A percentile compares a stretch with the other conserved stretches of the same genome.
Evolutionary conservation across 2,113 vertebrate genomes (phyloP).

Genomic region (Alexandromys fortis): DNA sequence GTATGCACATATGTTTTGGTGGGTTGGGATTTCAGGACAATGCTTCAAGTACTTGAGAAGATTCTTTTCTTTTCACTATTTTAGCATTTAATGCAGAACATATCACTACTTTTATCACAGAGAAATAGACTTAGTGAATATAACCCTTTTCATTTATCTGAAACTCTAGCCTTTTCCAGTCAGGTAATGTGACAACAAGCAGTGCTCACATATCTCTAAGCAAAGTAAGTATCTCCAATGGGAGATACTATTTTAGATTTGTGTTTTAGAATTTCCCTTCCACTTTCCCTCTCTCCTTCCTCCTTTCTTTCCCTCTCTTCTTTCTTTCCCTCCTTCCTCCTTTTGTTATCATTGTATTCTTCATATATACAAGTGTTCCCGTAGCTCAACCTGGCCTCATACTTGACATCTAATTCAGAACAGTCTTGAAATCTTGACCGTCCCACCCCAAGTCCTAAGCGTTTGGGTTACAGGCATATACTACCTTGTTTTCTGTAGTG

Average conservation of each 20-base stretch:
- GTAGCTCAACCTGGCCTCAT: background rate
- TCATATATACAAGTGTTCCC: background rate
- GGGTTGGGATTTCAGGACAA: background rate
- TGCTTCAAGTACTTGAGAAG: background rate
- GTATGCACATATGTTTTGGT: background rate
- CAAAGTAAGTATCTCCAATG: background rate
- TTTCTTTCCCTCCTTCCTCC: too few relatives aligned
- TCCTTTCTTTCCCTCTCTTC: too few relatives aligned
- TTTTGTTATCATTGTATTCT: background rate
- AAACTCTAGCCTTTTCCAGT: background rate
- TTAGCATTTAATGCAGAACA: background rate
- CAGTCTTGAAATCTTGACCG: too few relatives aligned
- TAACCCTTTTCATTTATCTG: background rate
- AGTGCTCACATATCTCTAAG: background rate
- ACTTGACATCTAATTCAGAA: background rate
- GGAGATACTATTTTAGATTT: constrained; percentile 10
- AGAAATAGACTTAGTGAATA: background rate
- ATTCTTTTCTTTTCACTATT: background rate
- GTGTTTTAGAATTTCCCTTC: background rate
- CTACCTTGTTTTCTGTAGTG: background rate
- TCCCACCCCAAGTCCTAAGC: too few relatives aligned
- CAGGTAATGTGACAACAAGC: background rate
- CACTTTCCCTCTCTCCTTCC: background rate
- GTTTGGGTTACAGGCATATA: background rate
- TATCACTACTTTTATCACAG: background rate